Evolutionary conservation across 2,113 vertebrate genomes (phyloP), one percentile per base, ranked within the genome.

Genomic region (Aix galericulata): DNA sequence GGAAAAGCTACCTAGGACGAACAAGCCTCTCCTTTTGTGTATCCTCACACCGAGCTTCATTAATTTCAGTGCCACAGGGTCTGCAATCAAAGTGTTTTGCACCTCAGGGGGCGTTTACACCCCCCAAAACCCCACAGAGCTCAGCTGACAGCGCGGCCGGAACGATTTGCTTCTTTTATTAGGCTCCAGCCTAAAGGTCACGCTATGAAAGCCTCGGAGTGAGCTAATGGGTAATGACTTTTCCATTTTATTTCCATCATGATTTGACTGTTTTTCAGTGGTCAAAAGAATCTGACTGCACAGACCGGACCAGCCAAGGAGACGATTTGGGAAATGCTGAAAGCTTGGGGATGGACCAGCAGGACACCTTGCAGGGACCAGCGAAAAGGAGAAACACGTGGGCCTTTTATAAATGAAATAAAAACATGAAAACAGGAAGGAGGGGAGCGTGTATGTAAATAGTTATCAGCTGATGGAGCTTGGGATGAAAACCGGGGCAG

Each of bases 181-280:
- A 64, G 71, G 32, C 59, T 26, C 26, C 46, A 64, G 26, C 26
- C n/a, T 25, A 59, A 72, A 77, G 53, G 79, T 63, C 53, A 48
- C 0, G 22, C 59, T 40, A 5, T 3, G 26, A 48, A 80, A 87
- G 56, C 22, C 32, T 80, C 67, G 17, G 29, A 31, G 10, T 0
- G 0, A 26, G 52, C 46, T 56, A 53, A 74, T 17, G 36, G 59
- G n/a, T 52, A 63, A 71, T 4, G 60, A 67, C 64, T 59, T 72
- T 52, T 13, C n/a, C 29, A 66, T 31, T 80, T 91, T 9, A 63
- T 71, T 90, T 77, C 69, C 68, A 40, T 63, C 55, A 92, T 2
- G 56, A 92, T 38, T 80, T 13, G 80, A 52, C 38, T 67, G 59
- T 14, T 71, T 55, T 71, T 59, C 50, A 74, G 59, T 7, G 55